These are phyloP conservation scores for Corythucha ciliata DNA, from an alignment of 2,888 invertebrate species.

Conservation along the genomic window DNA sequence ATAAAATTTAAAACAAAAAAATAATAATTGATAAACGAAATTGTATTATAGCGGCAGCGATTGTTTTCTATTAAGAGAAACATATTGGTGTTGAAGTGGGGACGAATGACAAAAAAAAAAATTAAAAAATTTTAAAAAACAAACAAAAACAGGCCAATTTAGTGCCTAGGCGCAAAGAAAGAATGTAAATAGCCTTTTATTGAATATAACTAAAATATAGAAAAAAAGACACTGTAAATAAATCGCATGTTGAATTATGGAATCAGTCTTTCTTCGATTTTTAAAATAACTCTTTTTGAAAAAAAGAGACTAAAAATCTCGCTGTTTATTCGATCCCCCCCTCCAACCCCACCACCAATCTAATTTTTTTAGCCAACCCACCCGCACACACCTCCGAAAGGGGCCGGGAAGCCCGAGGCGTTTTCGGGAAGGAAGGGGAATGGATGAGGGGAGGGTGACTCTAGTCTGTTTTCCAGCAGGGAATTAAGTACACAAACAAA, in stretches of 20 bases:
- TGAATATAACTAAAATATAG: conserved; percentile 27
- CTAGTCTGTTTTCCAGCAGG: no score
- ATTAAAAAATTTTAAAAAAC: conserved; percentile 6
- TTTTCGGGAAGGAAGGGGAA: no score
- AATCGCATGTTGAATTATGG: conserved; percentile 32
- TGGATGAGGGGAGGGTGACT: no score
- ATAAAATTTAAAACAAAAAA: conserved; percentile 12
- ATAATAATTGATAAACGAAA: not conserved
- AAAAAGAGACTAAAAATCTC: no score
- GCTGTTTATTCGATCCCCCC: no score
- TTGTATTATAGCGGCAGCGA: conserved; percentile 25
- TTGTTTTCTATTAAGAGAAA: conserved; percentile 27
- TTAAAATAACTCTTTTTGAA: no score
- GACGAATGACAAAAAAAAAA: conserved; percentile 12
- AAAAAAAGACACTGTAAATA: conserved; percentile 21
- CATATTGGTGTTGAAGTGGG: no score
- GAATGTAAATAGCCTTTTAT: conserved; percentile 23
- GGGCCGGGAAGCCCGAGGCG: no score
- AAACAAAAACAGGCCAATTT: conserved; percentile 21
- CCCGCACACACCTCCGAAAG: no score
- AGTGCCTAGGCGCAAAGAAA: conserved; percentile 22
- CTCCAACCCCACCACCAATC: no score
- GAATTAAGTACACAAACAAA: no score
- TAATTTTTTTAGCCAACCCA: no score
- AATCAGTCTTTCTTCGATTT: conserved; percentile 31